phyloP scores from a whole-genome alignment of 1,140 invertebrate genomes.

The Eupeodes corollae region DNA sequence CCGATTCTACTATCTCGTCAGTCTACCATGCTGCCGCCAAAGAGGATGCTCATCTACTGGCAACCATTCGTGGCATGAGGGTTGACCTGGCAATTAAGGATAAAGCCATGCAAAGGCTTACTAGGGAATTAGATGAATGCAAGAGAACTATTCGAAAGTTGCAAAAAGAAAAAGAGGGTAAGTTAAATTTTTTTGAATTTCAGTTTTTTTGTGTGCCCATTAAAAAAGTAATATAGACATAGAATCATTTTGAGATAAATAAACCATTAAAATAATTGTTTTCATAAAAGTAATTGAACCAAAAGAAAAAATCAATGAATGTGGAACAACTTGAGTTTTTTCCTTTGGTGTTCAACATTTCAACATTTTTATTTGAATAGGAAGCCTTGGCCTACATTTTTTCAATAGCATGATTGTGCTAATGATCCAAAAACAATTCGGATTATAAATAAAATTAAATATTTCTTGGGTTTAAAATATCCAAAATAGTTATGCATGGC shows the following conservation, averaged over 20 bases:
- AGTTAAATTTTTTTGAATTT: constrained; percentile 11
- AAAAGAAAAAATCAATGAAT: constrained; percentile 25
- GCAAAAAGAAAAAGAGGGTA: constrained; percentile 61
- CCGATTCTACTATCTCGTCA: constrained; percentile 32
- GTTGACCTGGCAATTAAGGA: constrained; percentile 59
- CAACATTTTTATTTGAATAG: too few relatives aligned
- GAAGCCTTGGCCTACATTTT: too few relatives aligned
- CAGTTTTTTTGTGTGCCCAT: not conserved
- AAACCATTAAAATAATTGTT: constrained; percentile 15
- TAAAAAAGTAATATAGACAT: too few relatives aligned
- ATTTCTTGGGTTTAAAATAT: too few relatives aligned
- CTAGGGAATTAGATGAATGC: constrained; percentile 59
- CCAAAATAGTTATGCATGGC: too few relatives aligned
- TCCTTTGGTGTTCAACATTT: too few relatives aligned
- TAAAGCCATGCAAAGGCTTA: constrained; percentile 53
- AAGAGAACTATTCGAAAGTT: constrained; percentile 60
- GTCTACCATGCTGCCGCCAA: constrained; percentile 32
- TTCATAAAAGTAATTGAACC: constrained; percentile 12
- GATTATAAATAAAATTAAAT: too few relatives aligned
- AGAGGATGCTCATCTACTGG: constrained; percentile 61
- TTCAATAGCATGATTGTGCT: too few relatives aligned
- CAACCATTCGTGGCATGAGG: constrained; percentile 64
- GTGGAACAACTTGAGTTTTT: constrained; percentile 13
- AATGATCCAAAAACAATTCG: constrained; percentile 22
- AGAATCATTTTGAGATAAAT: not conserved